Evolutionary conservation across 23 tunicate species (phyloP).

Genomic region (Botrylloides violaceus): DNA sequence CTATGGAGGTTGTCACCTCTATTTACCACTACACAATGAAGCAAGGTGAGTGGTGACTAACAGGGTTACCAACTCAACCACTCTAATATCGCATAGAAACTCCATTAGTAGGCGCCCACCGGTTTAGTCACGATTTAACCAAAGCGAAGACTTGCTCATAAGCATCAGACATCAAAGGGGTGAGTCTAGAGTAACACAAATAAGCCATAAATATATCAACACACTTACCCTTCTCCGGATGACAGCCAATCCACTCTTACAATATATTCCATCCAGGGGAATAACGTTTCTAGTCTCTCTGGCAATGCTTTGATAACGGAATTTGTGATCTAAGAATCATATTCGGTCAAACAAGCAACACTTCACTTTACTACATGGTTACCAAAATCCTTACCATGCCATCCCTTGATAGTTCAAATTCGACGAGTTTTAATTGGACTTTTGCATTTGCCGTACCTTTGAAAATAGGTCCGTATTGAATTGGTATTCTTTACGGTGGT

Average conservation of each 20-base stretch:
- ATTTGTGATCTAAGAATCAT: constrained; percentile 24
- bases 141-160: too few relatives aligned
- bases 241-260: constrained; percentile 79
- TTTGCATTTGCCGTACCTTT: constrained; percentile 64
- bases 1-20: too few relatives aligned
- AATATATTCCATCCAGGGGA: constrained; percentile 93
- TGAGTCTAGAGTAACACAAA: too few relatives aligned
- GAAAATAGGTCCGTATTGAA: not conserved
- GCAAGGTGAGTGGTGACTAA: too few relatives aligned
- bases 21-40: too few relatives aligned
- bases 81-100: too few relatives aligned
- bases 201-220: not conserved
- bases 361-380: not conserved
- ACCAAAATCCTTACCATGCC: constrained; percentile 41
- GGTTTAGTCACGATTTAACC: too few relatives aligned
- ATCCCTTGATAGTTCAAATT: constrained; percentile 34
- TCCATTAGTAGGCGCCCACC: too few relatives aligned
- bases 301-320: constrained; percentile 42
- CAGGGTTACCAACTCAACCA: too few relatives aligned
- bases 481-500: too few relatives aligned
- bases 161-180: too few relatives aligned
- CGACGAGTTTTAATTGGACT: constrained; percentile 40
- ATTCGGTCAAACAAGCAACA: not conserved
- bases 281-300: constrained; percentile 27
- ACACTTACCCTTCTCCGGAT: constrained; percentile 61